Evolutionary conservation across 2,797 vertebrate genomes (phyloP).

Genomic region (Melanotaenia trifasciata): DNA sequence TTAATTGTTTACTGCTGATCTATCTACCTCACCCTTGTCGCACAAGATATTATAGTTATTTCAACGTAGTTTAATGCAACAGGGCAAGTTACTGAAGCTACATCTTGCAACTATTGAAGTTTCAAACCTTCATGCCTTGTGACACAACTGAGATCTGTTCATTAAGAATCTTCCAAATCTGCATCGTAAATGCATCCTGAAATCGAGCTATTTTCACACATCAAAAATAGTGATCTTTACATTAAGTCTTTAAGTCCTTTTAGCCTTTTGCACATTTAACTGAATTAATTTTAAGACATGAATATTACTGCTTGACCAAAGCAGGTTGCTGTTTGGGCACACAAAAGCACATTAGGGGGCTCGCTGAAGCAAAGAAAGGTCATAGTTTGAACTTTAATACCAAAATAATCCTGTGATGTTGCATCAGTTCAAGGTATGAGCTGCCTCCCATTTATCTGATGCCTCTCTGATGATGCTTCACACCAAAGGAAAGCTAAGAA

Average conservation of each 20-base stretch:
- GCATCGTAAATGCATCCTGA: not conserved
- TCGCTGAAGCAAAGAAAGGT: slow-evolving; percentile 3
- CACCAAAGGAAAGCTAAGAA: slow-evolving; percentile 6
- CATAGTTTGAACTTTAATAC: slow-evolving; percentile 27
- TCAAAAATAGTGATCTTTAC: too few species aligned
- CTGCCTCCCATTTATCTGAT: not conserved
- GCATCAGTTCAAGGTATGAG: slow-evolving; percentile 7
- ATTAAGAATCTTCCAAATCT: not conserved
- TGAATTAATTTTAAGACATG: not conserved
- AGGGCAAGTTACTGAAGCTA: too few species aligned
- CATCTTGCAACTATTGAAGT: too few species aligned
- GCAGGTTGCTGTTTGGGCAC: not conserved
- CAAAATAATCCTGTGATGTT: slow-evolving; percentile 16
- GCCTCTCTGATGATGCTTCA: not conserved
- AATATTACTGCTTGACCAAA: not conserved
- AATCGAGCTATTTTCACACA: not conserved
- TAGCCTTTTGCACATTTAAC: not conserved
- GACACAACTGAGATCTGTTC: too few species aligned
- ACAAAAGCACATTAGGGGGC: not conserved
- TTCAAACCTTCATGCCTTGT: too few species aligned
- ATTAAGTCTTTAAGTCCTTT: not conserved
- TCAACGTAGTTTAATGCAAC: too few species aligned
- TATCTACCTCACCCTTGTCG: too few species aligned
- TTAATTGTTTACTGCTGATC: too few species aligned
- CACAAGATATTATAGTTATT: too few species aligned